Percentiles rank a stretch among this genome's conserved stretches.
Conservation (phyloP, 2,888 invertebrate species). For the Nasonovia ribisnigri region DNA sequence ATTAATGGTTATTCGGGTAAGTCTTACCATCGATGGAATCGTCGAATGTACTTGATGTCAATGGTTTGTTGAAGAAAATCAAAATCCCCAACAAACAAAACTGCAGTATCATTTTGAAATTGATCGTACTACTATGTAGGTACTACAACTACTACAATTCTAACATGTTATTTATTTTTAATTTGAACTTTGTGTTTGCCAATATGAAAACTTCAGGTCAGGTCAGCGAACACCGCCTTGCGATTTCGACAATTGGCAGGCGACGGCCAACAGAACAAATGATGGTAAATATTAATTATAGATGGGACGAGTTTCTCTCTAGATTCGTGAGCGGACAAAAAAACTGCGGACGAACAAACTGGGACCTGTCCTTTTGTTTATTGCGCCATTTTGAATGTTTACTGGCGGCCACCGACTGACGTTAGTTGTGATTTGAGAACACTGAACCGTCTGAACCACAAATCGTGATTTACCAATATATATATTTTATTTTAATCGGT, state of each 20-base stretch:
- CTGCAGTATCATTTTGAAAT: slow-evolving; percentile 52
- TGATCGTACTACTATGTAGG: background rate
- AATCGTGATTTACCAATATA: background rate
- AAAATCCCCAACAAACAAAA: slow-evolving; percentile 43
- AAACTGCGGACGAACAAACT: background rate
- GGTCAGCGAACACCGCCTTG: background rate
- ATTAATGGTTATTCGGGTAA: background rate
- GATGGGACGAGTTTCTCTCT: background rate
- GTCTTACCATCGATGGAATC: slow-evolving; percentile 43
- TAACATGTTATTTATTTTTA: slow-evolving; percentile 43
- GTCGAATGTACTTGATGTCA: background rate
- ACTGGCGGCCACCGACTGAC: slow-evolving; percentile 44
- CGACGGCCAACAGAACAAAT: background rate
- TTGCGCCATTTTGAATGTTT: slow-evolving; percentile 65
- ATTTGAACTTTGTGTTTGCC: background rate
- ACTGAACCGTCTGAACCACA: background rate
- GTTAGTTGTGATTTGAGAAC: slow-evolving; percentile 53
- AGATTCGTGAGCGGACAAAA: background rate
- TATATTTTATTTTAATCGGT: background rate
- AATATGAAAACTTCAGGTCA: background rate
- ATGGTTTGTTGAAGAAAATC: slow-evolving; percentile 29
- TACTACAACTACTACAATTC: background rate
- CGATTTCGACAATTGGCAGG: slow-evolving; percentile 5
- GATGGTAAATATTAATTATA: background rate
- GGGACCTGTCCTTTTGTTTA: slow-evolving; percentile 53